These are phyloP conservation scores for Cacatua alba DNA, from an alignment of 2,113 vertebrate species.

Conservation along the genomic window DNA sequence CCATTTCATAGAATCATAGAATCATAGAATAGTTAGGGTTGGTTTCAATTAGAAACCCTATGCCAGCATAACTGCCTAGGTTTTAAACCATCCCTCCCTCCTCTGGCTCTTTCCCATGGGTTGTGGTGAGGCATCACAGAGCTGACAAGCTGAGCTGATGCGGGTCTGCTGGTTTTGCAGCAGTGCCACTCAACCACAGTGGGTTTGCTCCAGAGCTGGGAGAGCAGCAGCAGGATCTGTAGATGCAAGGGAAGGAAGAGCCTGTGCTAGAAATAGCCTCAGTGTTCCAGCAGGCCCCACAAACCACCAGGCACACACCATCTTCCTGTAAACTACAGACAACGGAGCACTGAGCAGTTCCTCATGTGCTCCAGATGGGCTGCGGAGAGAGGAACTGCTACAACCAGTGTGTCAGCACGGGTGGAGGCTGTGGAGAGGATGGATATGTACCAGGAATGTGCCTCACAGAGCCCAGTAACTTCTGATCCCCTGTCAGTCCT, in stretches of 20 bases:
- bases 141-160: neutral
- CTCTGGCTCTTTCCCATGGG: neutral
- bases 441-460: neutral
- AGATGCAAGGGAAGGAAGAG: neutral
- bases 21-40: neutral
- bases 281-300: neutral
- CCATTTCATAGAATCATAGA: no score
- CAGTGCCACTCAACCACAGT: neutral
- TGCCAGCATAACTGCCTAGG: neutral
- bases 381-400: neutral
- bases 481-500: neutral
- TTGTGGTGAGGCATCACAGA: neutral
- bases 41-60: neutral
- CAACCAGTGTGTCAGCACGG: fast-evolving
- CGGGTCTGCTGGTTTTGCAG: neutral
- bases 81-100: neutral
- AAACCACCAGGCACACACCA: neutral
- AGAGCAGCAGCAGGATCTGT: neutral
- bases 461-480: neutral
- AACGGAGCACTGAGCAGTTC: neutral
- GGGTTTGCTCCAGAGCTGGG: neutral
- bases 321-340: neutral
- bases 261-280: neutral
- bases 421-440: neutral
- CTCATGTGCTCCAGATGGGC: neutral